These are phyloP conservation scores for Uria lomvia DNA, from an alignment of 2,113 vertebrate genomes.

Conservation along the genomic window DNA sequence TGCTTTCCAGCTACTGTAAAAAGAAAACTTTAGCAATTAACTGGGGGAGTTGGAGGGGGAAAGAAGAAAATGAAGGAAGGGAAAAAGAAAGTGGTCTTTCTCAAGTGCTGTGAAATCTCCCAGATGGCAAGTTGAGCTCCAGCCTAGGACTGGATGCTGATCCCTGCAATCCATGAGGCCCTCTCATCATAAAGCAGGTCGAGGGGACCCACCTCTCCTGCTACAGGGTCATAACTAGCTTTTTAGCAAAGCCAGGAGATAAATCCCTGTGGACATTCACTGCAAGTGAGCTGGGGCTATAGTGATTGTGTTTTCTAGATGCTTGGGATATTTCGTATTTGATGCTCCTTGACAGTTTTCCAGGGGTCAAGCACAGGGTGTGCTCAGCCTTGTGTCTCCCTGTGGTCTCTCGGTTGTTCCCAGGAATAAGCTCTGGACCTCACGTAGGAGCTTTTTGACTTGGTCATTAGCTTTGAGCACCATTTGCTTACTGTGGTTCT, in stretches of 20 bases:
- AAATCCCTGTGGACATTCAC: neutral
- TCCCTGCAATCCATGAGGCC: neutral
- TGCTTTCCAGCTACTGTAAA: conserved; percentile 23
- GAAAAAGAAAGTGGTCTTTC: neutral
- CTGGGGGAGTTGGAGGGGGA: too few relatives aligned
- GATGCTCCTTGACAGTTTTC: neutral
- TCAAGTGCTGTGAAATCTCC: neutral
- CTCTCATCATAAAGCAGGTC: neutral
- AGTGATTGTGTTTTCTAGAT: neutral
- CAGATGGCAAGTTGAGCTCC: neutral
- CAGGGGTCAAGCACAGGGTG: neutral
- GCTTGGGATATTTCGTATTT: neutral
- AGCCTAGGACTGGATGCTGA: neutral
- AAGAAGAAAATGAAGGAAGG: neutral
- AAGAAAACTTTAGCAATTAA: neutral
- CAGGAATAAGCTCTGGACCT: neutral
- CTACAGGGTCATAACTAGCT: neutral
- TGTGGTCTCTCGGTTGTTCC: neutral
- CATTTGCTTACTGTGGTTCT: neutral
- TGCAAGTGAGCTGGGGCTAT: neutral
- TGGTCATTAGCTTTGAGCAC: neutral
- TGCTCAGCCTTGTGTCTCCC: neutral
- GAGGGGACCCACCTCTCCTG: neutral
- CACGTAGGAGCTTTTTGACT: neutral
- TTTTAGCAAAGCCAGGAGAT: neutral